phyloP scores from a whole-genome alignment of 2,113 vertebrate species.

The Aepyceros melampus region DNA sequence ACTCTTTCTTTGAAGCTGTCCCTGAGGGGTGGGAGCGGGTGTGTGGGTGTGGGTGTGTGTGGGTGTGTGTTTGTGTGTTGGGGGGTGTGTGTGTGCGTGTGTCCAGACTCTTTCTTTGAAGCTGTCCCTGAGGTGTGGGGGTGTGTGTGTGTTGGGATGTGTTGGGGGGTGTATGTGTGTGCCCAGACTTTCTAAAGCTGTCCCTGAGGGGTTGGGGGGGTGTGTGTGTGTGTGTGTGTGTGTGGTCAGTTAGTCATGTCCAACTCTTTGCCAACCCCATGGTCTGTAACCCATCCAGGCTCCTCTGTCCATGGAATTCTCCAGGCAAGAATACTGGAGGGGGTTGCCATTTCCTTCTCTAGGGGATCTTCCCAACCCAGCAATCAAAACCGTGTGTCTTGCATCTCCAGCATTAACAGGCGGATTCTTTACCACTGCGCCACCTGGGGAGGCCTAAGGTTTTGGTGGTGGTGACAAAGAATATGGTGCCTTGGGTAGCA shows the following conservation, averaged over 20 bases:
- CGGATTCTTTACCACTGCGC: neutral
- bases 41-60: too few relatives aligned
- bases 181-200: too few relatives aligned
- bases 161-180: too few relatives aligned
- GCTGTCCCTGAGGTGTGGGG: too few relatives aligned
- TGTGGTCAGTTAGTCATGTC: neutral
- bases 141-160: too few relatives aligned
- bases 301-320: neutral
- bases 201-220: too few relatives aligned
- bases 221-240: too few relatives aligned
- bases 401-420: neutral
- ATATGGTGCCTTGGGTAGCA: neutral
- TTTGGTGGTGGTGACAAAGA: neutral
- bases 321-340: neutral
- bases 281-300: neutral
- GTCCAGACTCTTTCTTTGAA: too few relatives aligned
- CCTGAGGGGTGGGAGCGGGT: neutral
- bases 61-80: too few relatives aligned
- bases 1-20: neutral
- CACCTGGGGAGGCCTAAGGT: neutral
- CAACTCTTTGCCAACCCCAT: neutral
- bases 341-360: neutral
- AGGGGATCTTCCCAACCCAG: neutral
- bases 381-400: neutral
- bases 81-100: too few relatives aligned